Evolutionary conservation across 2,888 invertebrate genomes (phyloP).

Genomic region (Ischnura elegans): DNA sequence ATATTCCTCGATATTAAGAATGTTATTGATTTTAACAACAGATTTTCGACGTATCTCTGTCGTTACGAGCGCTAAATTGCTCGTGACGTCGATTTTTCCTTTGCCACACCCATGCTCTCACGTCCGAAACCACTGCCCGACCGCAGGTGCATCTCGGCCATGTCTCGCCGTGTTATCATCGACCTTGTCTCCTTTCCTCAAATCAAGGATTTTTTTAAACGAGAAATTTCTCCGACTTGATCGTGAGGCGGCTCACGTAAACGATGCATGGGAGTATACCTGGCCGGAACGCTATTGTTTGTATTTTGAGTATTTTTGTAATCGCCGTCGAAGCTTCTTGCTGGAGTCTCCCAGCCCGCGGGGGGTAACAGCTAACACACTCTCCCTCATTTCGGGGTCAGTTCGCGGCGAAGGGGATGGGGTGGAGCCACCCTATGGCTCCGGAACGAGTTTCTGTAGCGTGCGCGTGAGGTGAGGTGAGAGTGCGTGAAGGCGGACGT

Average conservation of each 20-base stretch:
- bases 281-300: neutral
- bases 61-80: neutral
- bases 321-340: neutral
- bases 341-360: neutral
- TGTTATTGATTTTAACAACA: neutral
- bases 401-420: neutral
- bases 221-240: neutral
- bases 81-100: neutral
- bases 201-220: neutral
- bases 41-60: neutral
- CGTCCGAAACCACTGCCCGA: neutral
- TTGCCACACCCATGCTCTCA: neutral
- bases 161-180: neutral
- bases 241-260: neutral
- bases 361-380: neutral
- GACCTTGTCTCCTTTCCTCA: neutral
- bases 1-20: neutral
- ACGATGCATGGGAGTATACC: neutral
- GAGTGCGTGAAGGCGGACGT: neutral
- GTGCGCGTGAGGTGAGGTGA: neutral
- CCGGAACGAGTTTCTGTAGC: neutral
- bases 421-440: neutral
- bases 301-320: neutral
- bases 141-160: neutral
- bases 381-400: constrained; percentile 3